phyloP scores from a whole-genome alignment of 2,113 vertebrate genomes.

The Reinhardtius hippoglossoides region DNA sequence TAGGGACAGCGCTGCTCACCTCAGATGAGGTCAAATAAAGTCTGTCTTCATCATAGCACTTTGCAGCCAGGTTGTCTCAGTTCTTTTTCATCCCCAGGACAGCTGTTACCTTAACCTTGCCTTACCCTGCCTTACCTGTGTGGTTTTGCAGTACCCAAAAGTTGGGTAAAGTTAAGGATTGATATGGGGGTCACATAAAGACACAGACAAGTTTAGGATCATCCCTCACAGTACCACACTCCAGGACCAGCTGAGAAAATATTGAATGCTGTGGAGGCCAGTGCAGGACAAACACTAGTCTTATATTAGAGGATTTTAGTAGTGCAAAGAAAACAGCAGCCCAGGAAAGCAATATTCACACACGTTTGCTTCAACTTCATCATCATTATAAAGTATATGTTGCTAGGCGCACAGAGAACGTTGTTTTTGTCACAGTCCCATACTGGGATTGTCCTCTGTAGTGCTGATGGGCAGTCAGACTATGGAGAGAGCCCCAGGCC shows the following conservation, averaged over 20 bases:
- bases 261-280: conserved; percentile 39
- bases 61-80: neutral
- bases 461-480: no score
- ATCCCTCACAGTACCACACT: conserved; percentile 14
- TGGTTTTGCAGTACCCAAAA: neutral
- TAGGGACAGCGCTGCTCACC: conserved; percentile 17
- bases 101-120: neutral
- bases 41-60: neutral
- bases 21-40: conserved; percentile 18
- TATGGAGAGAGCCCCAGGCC: no score
- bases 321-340: conserved; percentile 22
- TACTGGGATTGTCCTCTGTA: no score
- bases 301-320: conserved; percentile 45
- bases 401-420: no score
- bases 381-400: no score
- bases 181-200: conserved; percentile 23
- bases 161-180: neutral
- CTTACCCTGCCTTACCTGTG: neutral
- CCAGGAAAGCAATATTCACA: conserved; percentile 41
- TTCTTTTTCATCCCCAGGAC: neutral
- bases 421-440: no score
- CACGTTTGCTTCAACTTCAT: neutral
- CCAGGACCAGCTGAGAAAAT: conserved; percentile 43
- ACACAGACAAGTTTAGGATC: conserved; percentile 6
- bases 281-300: conserved; percentile 33